A percentile compares a stretch with the other conserved stretches of the same genome.
Conservation (phyloP, 2,113 vertebrate species). For the Coracopsis vasa region DNA sequence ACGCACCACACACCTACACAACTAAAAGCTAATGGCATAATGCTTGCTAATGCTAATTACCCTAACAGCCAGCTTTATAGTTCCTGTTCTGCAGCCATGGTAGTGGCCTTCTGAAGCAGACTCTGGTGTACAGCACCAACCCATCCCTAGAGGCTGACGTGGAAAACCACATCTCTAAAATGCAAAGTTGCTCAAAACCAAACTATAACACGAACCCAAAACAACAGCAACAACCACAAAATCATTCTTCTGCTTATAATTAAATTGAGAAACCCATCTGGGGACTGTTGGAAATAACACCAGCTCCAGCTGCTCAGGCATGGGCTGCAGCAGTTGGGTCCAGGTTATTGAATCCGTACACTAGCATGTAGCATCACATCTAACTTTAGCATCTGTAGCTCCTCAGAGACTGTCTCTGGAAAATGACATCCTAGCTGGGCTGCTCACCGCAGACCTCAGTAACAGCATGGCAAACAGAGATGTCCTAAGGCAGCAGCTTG, state of each 20-base stretch:
- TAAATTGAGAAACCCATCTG: neutral
- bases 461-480: neutral
- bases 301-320: neutral
- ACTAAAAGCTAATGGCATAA: neutral
- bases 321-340: neutral
- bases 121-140: neutral
- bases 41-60: neutral
- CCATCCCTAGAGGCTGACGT: neutral
- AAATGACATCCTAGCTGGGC: neutral
- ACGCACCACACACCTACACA: neutral
- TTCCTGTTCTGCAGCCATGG: neutral
- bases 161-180: neutral
- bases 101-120: neutral
- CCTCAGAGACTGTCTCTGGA: neutral
- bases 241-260: neutral
- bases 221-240: neutral
- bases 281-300: neutral
- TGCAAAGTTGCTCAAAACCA: neutral
- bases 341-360: neutral
- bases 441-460: neutral
- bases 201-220: neutral
- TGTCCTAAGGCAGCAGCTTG: neutral
- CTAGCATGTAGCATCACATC: neutral
- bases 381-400: neutral
- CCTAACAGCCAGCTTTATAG: neutral